Evolutionary conservation across 2,888 invertebrate species (phyloP), one percentile per base, ranked within the genome.

Genomic region (Zonitis immaculata): DNA sequence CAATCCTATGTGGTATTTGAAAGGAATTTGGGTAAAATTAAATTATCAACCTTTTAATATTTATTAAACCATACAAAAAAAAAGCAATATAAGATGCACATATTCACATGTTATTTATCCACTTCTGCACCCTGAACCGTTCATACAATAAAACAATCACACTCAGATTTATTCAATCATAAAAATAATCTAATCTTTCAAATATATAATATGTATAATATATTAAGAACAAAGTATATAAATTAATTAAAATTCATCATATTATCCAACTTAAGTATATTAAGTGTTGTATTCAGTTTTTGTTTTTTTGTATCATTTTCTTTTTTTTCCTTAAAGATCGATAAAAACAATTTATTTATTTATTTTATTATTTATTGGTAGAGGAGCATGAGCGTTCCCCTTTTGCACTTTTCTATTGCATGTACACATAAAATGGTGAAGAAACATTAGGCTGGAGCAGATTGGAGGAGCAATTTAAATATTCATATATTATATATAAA

Each of bases 391-490:
- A 54, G 51, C 51, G 49, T 55, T 57, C 63, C 62, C 59, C 58
- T 57, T 60, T 61, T 66, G 61, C 59, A 62, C 59, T 64, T 61
- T 59, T 62, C 66, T 66, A 64, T 70, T 68, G 69, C 70, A 70
- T 69, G 69, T 69, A 69, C 66, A 67, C 60, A 65, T 60, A 65
- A 62, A 62, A 61, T 65, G 61, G 63, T 66, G 57, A 62, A 65
- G 66, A 62, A 65, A 66, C 62, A 61, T 63, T 65, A 68, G 66
- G 66, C 64, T 57, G 66, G 65, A 68, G 65, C 66, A 69, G 68
- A 66, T 70, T 65, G 65, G 52, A 66, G 65, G 63, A n/a, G n/a
- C n/a, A n/a, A n/a, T n/a, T n/a, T n/a, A n/a, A n/a, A n/a, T n/a
- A n/a, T n/a, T n/a, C n/a, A n/a, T n/a, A n/a, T n/a, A n/a, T n/a